Percentiles rank a stretch among this genome's conserved stretches.
Evolutionary conservation across 2,888 invertebrate genomes (phyloP).

Genomic region (Heliconius ethilla): DNA sequence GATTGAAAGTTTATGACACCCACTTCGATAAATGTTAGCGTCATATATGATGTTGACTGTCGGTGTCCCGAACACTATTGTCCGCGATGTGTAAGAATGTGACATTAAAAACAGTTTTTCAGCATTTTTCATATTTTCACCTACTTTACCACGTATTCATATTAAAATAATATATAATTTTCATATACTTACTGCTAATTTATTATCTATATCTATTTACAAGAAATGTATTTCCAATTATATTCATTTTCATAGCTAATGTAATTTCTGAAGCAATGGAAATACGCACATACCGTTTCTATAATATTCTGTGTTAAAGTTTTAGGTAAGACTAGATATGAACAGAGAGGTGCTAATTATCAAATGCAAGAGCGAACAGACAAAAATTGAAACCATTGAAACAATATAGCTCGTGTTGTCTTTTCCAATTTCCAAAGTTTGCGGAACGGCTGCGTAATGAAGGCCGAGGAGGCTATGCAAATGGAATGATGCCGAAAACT

Average conservation of each 20-base stretch:
- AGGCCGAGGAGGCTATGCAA: conserved; percentile 78
- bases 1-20: conserved; percentile 78
- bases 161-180: neutral
- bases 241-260: neutral
- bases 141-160: neutral
- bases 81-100: conserved; percentile 42
- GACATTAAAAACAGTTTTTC: neutral
- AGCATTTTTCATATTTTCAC: neutral
- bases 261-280: neutral
- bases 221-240: neutral
- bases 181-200: neutral
- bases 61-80: conserved; percentile 50
- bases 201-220: neutral
- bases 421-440: conserved; percentile 79
- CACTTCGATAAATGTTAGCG: conserved; percentile 72
- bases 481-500: conserved; percentile 80
- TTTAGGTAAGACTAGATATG: conserved; percentile 51
- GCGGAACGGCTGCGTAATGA: conserved; percentile 80
- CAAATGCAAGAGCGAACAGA: conserved; percentile 77
- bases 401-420: conserved; percentile 78
- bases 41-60: conserved; percentile 59
- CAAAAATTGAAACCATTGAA: conserved; percentile 80
- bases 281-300: conserved; percentile 10
- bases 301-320: conserved; percentile 5
- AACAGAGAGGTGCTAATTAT: conserved; percentile 78